These are phyloP conservation scores for Cygnus buccinator DNA, from an alignment of 2,113 vertebrate genomes.

Conservation along the genomic window DNA sequence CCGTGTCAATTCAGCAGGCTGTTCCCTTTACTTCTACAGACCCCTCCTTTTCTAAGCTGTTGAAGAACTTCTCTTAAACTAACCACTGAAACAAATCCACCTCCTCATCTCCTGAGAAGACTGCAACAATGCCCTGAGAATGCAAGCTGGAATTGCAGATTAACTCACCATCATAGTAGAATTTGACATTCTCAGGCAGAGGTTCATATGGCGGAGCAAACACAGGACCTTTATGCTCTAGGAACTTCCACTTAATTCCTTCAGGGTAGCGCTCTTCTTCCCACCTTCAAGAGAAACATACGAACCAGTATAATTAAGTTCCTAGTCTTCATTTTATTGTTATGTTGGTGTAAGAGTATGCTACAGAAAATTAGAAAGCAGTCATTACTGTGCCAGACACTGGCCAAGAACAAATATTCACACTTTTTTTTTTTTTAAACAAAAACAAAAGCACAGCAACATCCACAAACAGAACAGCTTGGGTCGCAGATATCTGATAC, in stretches of 20 bases:
- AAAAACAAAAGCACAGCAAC: neutral
- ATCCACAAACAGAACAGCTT: neutral
- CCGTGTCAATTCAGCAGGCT: neutral
- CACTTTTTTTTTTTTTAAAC: neutral
- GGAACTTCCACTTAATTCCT: conserved; percentile 96
- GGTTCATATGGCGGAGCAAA: conserved; percentile 94
- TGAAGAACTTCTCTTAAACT: neutral
- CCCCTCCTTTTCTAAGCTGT: neutral
- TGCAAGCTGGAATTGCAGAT: conserved; percentile 22
- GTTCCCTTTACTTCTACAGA: neutral
- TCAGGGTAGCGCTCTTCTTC: conserved; percentile 95
- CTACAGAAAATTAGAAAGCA: neutral
- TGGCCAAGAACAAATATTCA: neutral
- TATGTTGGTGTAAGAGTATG: neutral
- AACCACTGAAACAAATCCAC: neutral
- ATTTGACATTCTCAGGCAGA: conserved; percentile 89
- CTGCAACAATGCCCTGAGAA: neutral
- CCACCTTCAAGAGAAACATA: conserved; percentile 86
- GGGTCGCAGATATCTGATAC: neutral
- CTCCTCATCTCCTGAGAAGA: neutral
- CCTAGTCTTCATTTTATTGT: neutral
- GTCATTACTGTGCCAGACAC: neutral
- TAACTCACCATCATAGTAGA: conserved; percentile 94
- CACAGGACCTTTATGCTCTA: conserved; percentile 96
- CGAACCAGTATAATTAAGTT: neutral